Evolutionary conservation across 2,113 vertebrate genomes (phyloP).

Genomic region (Coturnix japonica): DNA sequence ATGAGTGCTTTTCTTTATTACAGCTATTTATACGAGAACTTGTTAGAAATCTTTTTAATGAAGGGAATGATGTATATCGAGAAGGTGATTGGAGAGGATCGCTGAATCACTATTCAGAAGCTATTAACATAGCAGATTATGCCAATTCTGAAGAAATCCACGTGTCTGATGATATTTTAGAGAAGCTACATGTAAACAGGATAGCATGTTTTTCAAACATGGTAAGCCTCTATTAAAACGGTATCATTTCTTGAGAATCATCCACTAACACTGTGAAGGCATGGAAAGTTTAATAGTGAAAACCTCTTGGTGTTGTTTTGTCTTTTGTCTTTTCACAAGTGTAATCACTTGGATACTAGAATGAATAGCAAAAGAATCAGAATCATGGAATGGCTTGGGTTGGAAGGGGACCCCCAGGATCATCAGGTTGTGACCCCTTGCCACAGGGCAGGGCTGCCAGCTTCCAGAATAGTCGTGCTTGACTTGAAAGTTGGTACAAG

Average conservation of each 20-base stretch:
- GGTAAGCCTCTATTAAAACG: slow-evolving; percentile 73
- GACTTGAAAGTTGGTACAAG: background rate
- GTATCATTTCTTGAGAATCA: background rate
- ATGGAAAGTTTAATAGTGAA: background rate
- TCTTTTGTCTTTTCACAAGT: background rate
- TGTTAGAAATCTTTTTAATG: slow-evolving; percentile 92
- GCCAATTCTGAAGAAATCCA: slow-evolving; percentile 91
- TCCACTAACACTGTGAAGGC: background rate
- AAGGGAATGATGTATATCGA: slow-evolving; percentile 92
- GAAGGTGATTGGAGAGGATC: slow-evolving; percentile 89
- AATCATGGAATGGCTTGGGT: too few species aligned
- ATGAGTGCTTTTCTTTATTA: slow-evolving; percentile 19
- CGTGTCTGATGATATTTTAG: slow-evolving; percentile 83
- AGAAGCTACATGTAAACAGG: slow-evolving; percentile 93
- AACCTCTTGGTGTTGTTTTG: background rate
- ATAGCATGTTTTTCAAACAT: slow-evolving; percentile 92
- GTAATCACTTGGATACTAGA: background rate
- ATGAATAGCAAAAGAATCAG: background rate
- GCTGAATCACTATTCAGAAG: slow-evolving; percentile 92
- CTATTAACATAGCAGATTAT: slow-evolving; percentile 92
- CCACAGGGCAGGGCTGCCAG: too few species aligned
- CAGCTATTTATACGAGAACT: slow-evolving; percentile 93
- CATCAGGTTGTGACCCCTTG: too few species aligned
- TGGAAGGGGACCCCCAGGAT: too few species aligned
- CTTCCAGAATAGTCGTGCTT: background rate